phyloP scores from a whole-genome alignment of 2,888 invertebrate genomes.

The Microctonus brassicae region DNA sequence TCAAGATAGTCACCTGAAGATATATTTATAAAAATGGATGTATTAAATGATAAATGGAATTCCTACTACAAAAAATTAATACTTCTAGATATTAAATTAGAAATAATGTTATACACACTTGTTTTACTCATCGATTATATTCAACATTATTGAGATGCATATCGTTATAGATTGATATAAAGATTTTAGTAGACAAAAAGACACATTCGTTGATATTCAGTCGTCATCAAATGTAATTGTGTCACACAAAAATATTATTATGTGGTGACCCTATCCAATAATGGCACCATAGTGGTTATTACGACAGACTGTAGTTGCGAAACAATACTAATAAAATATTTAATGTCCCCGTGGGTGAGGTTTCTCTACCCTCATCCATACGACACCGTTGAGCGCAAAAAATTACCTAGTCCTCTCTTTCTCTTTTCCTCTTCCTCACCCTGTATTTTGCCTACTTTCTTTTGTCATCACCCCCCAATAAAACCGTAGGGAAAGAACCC shows the following conservation, averaged over 20 bases:
- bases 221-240: neutral
- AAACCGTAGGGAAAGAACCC: neutral
- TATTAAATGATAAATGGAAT: too few relatives aligned
- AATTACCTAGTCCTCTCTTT: neutral
- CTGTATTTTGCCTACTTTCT: neutral
- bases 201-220: neutral
- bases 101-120: too few relatives aligned
- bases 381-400: neutral
- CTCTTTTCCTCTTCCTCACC: neutral
- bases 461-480: neutral
- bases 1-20: too few relatives aligned
- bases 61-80: too few relatives aligned
- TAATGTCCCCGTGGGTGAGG: constrained; percentile 17
- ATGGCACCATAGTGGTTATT: constrained; percentile 1
- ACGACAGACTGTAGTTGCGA: constrained; percentile 9
- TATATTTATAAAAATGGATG: too few relatives aligned
- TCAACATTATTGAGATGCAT: too few relatives aligned
- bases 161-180: too few relatives aligned
- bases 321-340: constrained; percentile 28
- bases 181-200: neutral
- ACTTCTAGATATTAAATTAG: too few relatives aligned
- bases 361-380: constrained; percentile 8
- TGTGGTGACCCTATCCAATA: neutral
- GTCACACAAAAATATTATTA: too few relatives aligned
- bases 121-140: too few relatives aligned